Conservation (phyloP, 2,797 vertebrate genomes). For the Sparus aurata region DNA sequence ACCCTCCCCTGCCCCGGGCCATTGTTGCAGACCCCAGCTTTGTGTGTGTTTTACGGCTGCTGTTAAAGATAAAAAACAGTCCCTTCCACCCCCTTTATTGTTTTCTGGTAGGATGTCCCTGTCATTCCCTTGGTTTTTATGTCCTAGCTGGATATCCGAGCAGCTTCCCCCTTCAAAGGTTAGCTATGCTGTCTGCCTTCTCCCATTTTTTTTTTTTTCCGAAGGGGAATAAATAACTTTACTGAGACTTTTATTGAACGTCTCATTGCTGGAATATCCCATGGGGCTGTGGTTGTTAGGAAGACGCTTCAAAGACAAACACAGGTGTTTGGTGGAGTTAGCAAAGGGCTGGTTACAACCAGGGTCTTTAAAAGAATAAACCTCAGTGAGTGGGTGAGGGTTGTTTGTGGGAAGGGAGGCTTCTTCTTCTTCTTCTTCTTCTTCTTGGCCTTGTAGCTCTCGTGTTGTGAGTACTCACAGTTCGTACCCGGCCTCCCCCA, state of each 20-base stretch:
- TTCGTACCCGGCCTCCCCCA: constrained; percentile 31
- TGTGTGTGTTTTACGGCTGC: constrained; percentile 87
- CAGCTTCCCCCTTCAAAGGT: constrained; percentile 82
- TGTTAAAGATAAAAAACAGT: constrained; percentile 88
- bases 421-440: constrained; percentile 52
- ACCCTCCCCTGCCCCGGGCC: constrained; percentile 75
- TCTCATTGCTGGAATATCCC: constrained; percentile 80
- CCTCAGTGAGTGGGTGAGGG: constrained; percentile 63
- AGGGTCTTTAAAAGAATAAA: constrained; percentile 74
- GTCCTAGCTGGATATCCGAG: constrained; percentile 84
- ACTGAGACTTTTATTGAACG: constrained; percentile 82
- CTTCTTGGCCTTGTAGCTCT: constrained; percentile 60
- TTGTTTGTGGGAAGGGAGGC: constrained; percentile 67
- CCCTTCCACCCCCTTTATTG: constrained; percentile 85
- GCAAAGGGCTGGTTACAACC: constrained; percentile 72
- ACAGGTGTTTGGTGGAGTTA: constrained; percentile 82
- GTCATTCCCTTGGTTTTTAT: constrained; percentile 84
- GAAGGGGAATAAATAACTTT: constrained; percentile 84
- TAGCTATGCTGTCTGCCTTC: constrained; percentile 76
- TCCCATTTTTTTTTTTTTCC: constrained; percentile 65
- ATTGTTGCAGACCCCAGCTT: constrained; percentile 85
- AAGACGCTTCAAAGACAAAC: constrained; percentile 83
- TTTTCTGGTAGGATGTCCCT: constrained; percentile 86
- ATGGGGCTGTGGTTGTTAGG: constrained; percentile 76
- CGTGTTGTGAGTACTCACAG: constrained; percentile 58